Evolutionary conservation across 23 tunicate species (phyloP), one percentile per base, ranked within the genome.

Genomic region (Botrylloides violaceus): DNA sequence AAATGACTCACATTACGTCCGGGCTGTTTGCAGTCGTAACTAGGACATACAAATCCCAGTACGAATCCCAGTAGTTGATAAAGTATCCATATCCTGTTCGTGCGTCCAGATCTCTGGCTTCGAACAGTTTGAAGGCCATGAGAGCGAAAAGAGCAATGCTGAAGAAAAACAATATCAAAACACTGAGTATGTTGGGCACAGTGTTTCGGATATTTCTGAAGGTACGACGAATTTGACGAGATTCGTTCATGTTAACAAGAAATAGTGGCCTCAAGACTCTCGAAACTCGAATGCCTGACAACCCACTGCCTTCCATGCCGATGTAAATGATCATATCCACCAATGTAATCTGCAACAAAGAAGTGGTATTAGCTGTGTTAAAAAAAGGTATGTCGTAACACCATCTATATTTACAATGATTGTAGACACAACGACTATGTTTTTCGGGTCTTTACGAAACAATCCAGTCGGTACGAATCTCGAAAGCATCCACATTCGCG

Each of bases 21-120:
- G 99, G 99, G 47, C 91, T 82, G 82, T 95, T 95, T 3, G 99
- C 99, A 21, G 99, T 95, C 36, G 99, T 95, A 26, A 95, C 94
- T 36, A 95, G 66, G 0, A 95, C 96, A 30, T 95, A 95, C 23
- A 95, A 71, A 64, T 87, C 92, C 59, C 81, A 95, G 60, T 89
- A 95, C 3, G 87, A 79, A 64, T 95, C 91, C 77, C 83, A 78
- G 61, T 95, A 95, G 38, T 87, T 43, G 23, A 36, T 62, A 49
- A 95, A 95, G 61, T 95, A 95, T 15, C 31, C 34, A 20, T 80
- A 66, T 18, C 85, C 83, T 6, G 73, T 66, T 30, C 93, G 61
- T 35, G 80, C 76, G 21, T 33, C 20, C 24, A 95, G 58, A 3
- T 60, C 86, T 27, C 99, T 71, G 18, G 61, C 31, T 28, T 90